Evolutionary conservation across 1,140 invertebrate species (phyloP), one percentile per base, ranked within the genome.

Genomic region (Philotrypesis tridentata): DNA sequence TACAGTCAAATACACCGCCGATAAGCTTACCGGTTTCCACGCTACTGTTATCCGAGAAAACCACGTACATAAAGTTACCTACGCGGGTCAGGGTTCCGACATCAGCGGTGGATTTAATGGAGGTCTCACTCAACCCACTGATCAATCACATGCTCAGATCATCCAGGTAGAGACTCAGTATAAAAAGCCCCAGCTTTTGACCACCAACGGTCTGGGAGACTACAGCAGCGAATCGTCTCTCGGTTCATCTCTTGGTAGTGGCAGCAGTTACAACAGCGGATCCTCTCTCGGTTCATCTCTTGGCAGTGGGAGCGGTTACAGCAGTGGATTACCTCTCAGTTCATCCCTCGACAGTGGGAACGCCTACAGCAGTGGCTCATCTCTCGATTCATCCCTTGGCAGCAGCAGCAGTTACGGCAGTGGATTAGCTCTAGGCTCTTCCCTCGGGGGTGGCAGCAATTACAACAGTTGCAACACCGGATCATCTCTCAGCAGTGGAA

Each of bases 11-110:
- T 91, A 91, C 87, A 88, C 88, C 9, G 90, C 90, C 31, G 89
- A 91, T 82, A 73, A 86, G 9, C 73, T 86, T 27, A 87, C 89
- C 65, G 90, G 91, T 74, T 91, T 90, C 81, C 88, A 90, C 70
- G 87, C 88, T n/a, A 86, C 89, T 68, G 87, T 87, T 17, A 29
- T 65, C 7, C 79, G 73, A 67, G 83, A 68, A 63, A 43, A 77
- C 25, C 71, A 79, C 6, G 21, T 9, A 9, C 40, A 68, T 31
- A 31, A 31, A 2, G 29, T 37, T 9, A 55, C 21, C 21, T n/a
- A 55, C 17, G 48, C 21, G 48, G 48, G 48, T 55, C 48, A 55
- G 6, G 48, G 48, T n/a, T 1, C 48, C 7, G 48, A 6, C 48
- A 55, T 21, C 17, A 55, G 48, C 48, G 48, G 21, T 55, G 48